Base-by-base conservation (phyloP, 2,113 vertebrate genomes). In the Struthio camelus region DNA sequence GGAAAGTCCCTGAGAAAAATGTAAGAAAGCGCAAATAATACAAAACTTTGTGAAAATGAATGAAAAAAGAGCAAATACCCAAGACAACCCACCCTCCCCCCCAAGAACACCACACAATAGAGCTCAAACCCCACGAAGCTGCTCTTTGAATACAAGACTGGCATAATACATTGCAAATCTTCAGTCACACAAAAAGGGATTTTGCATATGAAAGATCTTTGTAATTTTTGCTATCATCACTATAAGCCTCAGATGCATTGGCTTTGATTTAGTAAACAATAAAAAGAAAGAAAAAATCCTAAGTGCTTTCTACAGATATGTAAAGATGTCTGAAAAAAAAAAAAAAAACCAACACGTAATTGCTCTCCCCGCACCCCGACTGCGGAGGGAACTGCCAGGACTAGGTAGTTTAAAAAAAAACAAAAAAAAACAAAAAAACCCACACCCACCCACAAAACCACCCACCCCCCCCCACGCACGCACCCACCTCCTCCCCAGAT, bases 171-270 rank as follows among this genome's bases (percentile, higher is more conserved):
- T 97, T 96, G 92, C 50, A 94, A 94, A 85, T 94, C 79, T 95
- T 97, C 72, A 89, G 85, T 90, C 77, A 94, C 56, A 95, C 92
- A 96, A 95, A 97, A 96, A 69, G 27, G 61, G 71, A 67, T 90
- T 98, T 97, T 98, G 96, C 94, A 98, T 97, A 97, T 97, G 96
- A 98, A 98, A 97, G 84, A 80, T 65, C 86, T 97, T 96, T 94
- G 87, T 81, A 97, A 96, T 96, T 98, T 98, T 96, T 98, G 66
- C 93, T 97, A 75, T 95, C 96, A 95, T 97, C 97, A 87, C 93
- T 97, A 51, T 96, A 91, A 97, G 89, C 89, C 91, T 97, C 87
- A 95, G 96, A 96, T 95, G 94, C 80, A 94, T 87, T 94, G 50
- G 66, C 94, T 97, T 98, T 98, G 91, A 97, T 98, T 98, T 98